phyloP scores from a whole-genome alignment of 2,888 invertebrate genomes.

The Caenorhabditis wallacei region DNA sequence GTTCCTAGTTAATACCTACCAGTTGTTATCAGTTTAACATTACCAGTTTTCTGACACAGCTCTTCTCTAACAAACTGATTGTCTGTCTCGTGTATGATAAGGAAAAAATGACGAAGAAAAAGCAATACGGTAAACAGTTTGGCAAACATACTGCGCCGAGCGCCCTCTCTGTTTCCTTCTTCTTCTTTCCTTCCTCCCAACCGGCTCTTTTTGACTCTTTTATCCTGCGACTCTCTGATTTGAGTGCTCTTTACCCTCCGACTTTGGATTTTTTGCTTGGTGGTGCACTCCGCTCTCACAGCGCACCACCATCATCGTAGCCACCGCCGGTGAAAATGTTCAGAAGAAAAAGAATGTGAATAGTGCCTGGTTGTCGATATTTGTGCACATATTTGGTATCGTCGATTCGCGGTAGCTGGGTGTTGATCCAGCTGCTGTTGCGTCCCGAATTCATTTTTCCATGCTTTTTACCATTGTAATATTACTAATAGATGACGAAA shows the following conservation, averaged over 20 bases:
- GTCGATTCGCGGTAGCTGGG: slow-evolving; percentile 32
- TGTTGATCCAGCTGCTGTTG: slow-evolving; percentile 60
- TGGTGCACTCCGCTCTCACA: slow-evolving; percentile 56
- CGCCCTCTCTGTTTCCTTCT: slow-evolving; percentile 38
- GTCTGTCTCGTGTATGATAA: slow-evolving; percentile 46
- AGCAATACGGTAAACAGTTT: slow-evolving; percentile 62
- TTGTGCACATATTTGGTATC: slow-evolving; percentile 62
- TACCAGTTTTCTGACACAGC: slow-evolving; percentile 30
- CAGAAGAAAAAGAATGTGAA: slow-evolving; percentile 51
- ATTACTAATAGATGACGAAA: slow-evolving; percentile 20
- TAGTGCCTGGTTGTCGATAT: slow-evolving; percentile 57
- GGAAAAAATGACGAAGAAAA: slow-evolving; percentile 58
- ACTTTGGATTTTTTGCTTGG: slow-evolving; percentile 48
- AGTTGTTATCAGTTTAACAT: slow-evolving; percentile 1
- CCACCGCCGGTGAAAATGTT: slow-evolving; percentile 49
- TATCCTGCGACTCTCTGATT: slow-evolving; percentile 51
- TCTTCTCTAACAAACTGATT: slow-evolving; percentile 25
- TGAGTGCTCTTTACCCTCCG: slow-evolving; percentile 39
- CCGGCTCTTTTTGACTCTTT: slow-evolving; percentile 57
- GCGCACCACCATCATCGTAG: slow-evolving; percentile 30
- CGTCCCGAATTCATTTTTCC: slow-evolving; percentile 38
- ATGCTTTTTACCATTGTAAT: slow-evolving; percentile 48
- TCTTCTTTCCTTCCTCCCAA: slow-evolving; percentile 37
- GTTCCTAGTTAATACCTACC: background rate
- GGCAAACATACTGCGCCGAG: slow-evolving; percentile 58